phyloP scores from a whole-genome alignment of 2,113 vertebrate species.

The Oreochromis spilurus region DNA sequence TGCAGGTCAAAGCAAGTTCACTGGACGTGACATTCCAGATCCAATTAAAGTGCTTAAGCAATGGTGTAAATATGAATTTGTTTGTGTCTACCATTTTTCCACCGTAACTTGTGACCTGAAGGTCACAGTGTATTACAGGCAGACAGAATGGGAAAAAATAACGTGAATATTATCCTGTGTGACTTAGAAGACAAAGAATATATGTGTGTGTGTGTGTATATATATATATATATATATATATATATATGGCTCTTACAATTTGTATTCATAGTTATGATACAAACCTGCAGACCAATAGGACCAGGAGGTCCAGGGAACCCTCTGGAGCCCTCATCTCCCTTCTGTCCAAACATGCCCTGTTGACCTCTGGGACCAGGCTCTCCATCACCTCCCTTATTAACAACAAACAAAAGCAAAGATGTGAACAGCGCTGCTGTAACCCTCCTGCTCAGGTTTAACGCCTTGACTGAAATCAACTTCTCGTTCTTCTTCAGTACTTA shows the following conservation, averaged over 20 bases:
- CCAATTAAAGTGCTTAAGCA: not conserved
- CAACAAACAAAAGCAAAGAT: not conserved
- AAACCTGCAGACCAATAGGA: constrained; percentile 94
- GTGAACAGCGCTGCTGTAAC: not conserved
- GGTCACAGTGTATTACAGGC: not conserved
- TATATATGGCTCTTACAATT: not conserved
- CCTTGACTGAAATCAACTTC: not conserved
- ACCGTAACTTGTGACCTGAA: not conserved
- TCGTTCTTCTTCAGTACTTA: constrained; percentile 67
- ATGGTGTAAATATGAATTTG: not conserved
- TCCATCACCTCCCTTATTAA: constrained; percentile 88
- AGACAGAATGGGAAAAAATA: not conserved
- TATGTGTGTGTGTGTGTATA: too few species aligned
- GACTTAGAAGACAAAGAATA: not conserved
- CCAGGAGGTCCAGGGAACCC: constrained; percentile 95
- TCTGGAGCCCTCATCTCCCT: constrained; percentile 93
- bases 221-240: not conserved
- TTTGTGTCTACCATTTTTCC: not conserved
- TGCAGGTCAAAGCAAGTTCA: not conserved
- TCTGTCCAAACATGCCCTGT: constrained; percentile 98
- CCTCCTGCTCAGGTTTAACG: not conserved
- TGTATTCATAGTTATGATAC: not conserved
- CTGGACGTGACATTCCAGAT: not conserved
- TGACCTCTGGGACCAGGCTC: constrained; percentile 94
- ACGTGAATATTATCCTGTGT: not conserved